Evolutionary conservation across 2,797 vertebrate species (phyloP).

Genomic region (Acrossocheilus wenchowensis): DNA sequence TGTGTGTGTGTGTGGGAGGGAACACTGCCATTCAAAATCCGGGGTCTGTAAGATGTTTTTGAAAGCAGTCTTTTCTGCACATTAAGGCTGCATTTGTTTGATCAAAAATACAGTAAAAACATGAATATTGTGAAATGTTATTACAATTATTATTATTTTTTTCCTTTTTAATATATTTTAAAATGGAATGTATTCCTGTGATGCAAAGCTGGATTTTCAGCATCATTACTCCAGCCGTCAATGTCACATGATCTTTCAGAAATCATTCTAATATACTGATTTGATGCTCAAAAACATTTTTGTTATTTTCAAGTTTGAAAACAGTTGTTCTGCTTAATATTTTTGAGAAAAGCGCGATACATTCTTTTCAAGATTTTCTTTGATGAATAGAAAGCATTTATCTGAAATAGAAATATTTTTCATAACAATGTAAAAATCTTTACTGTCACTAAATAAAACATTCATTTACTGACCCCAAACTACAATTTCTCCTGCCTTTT

Average conservation of each 20-base stretch:
- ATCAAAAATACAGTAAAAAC: neutral
- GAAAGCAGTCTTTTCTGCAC: neutral
- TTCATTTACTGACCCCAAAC: neutral
- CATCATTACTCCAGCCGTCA: neutral
- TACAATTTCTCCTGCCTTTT: neutral
- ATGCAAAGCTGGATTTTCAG: neutral
- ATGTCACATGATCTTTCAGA: neutral
- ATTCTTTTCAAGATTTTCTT: neutral
- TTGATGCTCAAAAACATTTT: conserved; percentile 1
- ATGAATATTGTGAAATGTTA: neutral
- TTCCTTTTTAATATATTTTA: neutral
- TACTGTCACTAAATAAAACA: neutral
- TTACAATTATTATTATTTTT: neutral
- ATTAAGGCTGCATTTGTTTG: neutral
- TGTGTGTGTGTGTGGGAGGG: too few species aligned
- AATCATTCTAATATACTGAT: neutral
- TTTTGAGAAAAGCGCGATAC: neutral
- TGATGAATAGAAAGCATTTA: neutral
- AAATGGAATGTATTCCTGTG: neutral
- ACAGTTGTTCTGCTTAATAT: neutral
- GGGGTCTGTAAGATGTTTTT: neutral
- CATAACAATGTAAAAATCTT: neutral
- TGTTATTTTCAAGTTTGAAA: neutral
- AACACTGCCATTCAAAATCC: too few species aligned
- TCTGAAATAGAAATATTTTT: neutral